phyloP scores from a whole-genome alignment of 30 jellyfish, hydroid and myxozoan genomes.

The Chrysaora quinquecirrha region DNA sequence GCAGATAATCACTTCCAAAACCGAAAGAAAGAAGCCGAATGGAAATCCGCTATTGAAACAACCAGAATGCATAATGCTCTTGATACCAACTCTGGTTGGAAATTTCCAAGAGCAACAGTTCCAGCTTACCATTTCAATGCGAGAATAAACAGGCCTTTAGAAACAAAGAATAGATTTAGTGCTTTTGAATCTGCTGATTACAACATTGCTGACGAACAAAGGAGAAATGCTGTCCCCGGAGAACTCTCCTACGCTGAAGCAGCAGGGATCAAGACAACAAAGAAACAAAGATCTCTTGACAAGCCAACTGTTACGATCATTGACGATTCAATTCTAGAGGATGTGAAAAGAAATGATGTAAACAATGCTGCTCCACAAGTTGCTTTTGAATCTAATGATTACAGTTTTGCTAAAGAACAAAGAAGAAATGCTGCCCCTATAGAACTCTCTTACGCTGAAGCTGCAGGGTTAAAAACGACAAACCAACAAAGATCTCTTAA shows the following conservation, averaged over 20 bases:
- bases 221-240: conserved; percentile 7
- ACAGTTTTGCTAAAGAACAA: neutral
- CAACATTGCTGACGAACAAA: neutral
- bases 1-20: neutral
- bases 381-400: neutral
- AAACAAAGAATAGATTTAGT: neutral
- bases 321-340: neutral
- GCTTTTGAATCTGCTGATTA: conserved; percentile 1
- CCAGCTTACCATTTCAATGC: conserved; percentile 4
- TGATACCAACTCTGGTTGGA: neutral
- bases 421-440: neutral
- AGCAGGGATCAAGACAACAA: neutral
- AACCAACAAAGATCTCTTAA: no score
- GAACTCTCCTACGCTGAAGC: conserved; percentile 2
- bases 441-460: no score
- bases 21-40: neutral
- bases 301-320: neutral
- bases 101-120: neutral
- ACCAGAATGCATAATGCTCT: neutral
- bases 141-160: neutral
- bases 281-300: neutral
- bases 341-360: neutral
- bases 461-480: no score
- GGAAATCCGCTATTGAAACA: neutral
- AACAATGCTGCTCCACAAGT: neutral